phyloP scores from a whole-genome alignment of 2,113 vertebrate genomes.

The Chaetops frenatus region DNA sequence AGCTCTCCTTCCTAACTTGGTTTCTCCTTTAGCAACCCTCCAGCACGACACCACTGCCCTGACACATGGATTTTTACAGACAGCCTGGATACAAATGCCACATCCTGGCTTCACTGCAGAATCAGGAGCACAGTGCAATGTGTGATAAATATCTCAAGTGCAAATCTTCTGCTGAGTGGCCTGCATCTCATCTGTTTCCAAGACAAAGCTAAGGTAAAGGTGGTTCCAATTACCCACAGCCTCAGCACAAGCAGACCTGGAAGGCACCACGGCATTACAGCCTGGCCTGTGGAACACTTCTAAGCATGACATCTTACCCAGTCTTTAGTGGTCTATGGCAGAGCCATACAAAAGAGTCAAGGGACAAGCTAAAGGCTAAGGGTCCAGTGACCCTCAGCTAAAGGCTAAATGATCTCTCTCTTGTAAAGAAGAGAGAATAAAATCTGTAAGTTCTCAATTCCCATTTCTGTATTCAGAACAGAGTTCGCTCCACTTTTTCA shows the following conservation, averaged over 20 bases:
- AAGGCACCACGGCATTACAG: background rate
- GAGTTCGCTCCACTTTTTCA: background rate
- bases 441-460: background rate
- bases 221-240: background rate
- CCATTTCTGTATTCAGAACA: background rate
- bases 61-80: background rate
- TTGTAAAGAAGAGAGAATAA: background rate
- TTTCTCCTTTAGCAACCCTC: background rate
- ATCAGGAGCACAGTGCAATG: background rate
- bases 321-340: background rate
- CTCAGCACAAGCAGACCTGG: background rate
- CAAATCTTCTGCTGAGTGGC: background rate
- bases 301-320: background rate
- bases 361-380: background rate
- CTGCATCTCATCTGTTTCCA: background rate
- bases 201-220: background rate
- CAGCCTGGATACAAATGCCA: background rate
- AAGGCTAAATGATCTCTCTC: background rate
- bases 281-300: background rate
- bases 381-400: background rate
- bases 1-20: background rate
- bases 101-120: background rate
- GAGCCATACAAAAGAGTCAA: background rate
- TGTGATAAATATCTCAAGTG: background rate
- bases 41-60: background rate